Evolutionary conservation across 2,113 vertebrate genomes (phyloP).

Genomic region (Gambusia affinis): DNA sequence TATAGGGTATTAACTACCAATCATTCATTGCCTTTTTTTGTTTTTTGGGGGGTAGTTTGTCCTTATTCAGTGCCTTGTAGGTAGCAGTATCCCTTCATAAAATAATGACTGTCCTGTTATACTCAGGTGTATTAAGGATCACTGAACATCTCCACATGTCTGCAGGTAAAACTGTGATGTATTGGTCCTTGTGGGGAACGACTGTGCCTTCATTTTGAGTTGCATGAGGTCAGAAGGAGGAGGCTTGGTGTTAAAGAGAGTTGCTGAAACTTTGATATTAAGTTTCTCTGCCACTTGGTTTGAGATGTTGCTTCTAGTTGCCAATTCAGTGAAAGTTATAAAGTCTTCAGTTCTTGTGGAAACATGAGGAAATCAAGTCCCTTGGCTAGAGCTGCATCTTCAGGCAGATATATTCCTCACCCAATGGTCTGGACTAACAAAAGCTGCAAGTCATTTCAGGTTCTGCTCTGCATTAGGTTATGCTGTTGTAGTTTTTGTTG

Average conservation of each 20-base stretch:
- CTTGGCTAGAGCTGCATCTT: no score
- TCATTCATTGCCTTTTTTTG: background rate
- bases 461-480: no score
- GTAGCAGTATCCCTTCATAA: background rate
- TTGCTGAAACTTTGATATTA: background rate
- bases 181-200: background rate
- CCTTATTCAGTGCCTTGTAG: background rate
- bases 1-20: background rate
- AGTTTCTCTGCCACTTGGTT: background rate
- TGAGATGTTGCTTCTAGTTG: no score
- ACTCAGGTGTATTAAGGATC: background rate
- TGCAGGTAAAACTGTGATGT: background rate
- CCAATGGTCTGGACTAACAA: no score
- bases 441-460: no score
- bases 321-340: no score
- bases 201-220: background rate
- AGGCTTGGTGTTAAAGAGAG: background rate
- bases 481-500: no score
- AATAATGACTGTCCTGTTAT: background rate
- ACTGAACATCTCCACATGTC: background rate
- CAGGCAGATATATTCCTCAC: no score
- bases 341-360: no score
- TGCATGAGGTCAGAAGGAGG: background rate
- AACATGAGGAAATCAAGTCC: no score
- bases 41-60: background rate